Evolutionary conservation across 2,113 vertebrate genomes (phyloP), one percentile per base, ranked within the genome.

Genomic region (Lampris incognitus): DNA sequence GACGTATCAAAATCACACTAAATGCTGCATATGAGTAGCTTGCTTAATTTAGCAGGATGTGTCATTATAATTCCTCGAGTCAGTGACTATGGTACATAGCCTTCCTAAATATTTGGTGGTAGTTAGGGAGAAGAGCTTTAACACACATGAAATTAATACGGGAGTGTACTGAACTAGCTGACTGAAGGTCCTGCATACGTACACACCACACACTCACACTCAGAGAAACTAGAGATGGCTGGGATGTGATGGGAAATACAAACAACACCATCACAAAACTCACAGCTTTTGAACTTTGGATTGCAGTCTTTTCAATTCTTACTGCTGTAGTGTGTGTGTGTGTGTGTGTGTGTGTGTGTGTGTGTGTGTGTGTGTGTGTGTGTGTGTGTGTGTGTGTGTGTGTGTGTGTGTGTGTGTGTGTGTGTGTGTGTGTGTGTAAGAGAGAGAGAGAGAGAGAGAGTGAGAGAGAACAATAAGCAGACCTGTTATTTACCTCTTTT

Each of bases 241-340:
- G 56, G 13, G 69, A 83, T 82, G 76, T 76, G 7, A 66, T 65
- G 70, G 9, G 38, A 4, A 2, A 69, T 40, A 85, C 63, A 69
- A 3, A 57, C 54, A 75, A 66, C 75, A 79, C 3, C 1, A 6
- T 77, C 67, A 84, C 63, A 79, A 71, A 58, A 73, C 69, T 63
- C 39, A 83, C 46, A 69, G 11, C 46, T 40, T 39, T 69, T 9
- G 44, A 4, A 42, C 55, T 56, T 59, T 46, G 42, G 44, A 40
- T 41, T 54, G 13, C 65, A 24, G 65, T 39, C 10, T 59, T 36
- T 72, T 39, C 38, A 52, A 69, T 1, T 1, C 3, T 4, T 42
- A 48, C 10, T 66, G 55, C 69, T 72, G 48, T 9, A 46, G 51
- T 54, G 8, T 54, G 61, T 48, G 59, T 62, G 59, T 62, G 39